These are phyloP conservation scores for Strongylocentrotus purpuratus DNA, from an alignment of 35 echinoderm and acorn worm species.

Conservation along the genomic window DNA sequence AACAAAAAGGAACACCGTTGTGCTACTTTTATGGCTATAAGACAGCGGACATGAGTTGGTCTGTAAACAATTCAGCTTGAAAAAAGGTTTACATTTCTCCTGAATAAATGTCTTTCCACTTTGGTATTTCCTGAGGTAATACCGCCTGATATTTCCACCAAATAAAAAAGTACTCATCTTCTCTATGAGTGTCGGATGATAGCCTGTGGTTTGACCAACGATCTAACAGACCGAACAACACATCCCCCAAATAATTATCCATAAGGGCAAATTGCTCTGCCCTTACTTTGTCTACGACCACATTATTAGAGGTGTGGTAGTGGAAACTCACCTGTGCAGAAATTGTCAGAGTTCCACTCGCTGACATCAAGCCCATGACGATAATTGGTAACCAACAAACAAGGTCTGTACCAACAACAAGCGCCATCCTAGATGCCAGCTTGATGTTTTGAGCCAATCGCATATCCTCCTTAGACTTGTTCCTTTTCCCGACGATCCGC, in stretches of 20 bases:
- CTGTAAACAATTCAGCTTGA: neutral
- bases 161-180: neutral
- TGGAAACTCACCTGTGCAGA: neutral
- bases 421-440: conserved; percentile 69
- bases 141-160: too few relatives aligned
- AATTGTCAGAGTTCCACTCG: conserved; percentile 1
- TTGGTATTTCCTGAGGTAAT: too few relatives aligned
- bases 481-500: neutral
- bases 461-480: neutral
- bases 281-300: too few relatives aligned
- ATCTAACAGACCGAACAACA: neutral
- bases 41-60: neutral
- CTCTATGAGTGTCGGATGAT: neutral
- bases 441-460: conserved; percentile 57
- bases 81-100: neutral
- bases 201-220: neutral
- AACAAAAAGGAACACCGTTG: neutral
- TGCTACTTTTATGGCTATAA: neutral
- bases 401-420: conserved; percentile 79
- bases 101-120: too few relatives aligned
- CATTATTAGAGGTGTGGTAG: too few relatives aligned
- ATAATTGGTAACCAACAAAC: conserved; percentile 85
- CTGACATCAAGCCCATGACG: conserved; percentile 64
- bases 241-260: too few relatives aligned
- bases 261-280: too few relatives aligned